Base-by-base conservation (phyloP, 2,888 invertebrate genomes). In the Tinea pellionella region DNA sequence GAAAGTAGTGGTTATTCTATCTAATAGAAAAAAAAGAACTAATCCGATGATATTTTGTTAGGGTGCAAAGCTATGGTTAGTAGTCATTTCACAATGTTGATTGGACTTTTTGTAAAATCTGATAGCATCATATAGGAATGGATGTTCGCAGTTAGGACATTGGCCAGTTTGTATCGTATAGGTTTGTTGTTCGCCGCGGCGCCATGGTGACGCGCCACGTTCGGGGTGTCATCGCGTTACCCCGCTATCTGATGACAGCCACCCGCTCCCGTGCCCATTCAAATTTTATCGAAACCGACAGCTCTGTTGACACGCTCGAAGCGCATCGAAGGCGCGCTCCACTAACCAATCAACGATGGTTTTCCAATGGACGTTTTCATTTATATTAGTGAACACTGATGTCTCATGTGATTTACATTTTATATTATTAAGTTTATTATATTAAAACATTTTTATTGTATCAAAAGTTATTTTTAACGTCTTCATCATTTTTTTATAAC, bases 201-300 rank as follows among this genome's bases (percentile, higher is more conserved):
- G 60, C 58, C 60, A 60, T 58, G 59, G 62, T 24, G 47, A 53
- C 60, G 53, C 24, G 56, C 56, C 59, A 47, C 53, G 58, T 30
- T 61, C 61, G 56, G 19, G 42, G 37, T 32, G 55, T 18, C 24
- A 47, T 59, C 41, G 18, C 19, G 18, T 37, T 15, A 19, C 15
- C 19, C 41, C 43, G 13, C 42, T 59, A 59, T 59, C 59, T 59
- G 59, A 59, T 42, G 59, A 59, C 59, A 59, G 59, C 43, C 47
- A 29, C 55, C 41, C 42, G 37, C 60, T 32, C 37, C n/a, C 47
- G 16, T 43, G 55, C 37, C 55, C 61, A 61, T 61, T 61, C 53
- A 60, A 60, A 60, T 60, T 60, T 53, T 51, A 60, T 60, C 60
- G 60, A 51, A 60, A 32, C 43, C 32, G 53, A 51, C 60, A 42